phyloP scores from a whole-genome alignment of 2,888 invertebrate genomes.

The Orchestes rusci region DNA sequence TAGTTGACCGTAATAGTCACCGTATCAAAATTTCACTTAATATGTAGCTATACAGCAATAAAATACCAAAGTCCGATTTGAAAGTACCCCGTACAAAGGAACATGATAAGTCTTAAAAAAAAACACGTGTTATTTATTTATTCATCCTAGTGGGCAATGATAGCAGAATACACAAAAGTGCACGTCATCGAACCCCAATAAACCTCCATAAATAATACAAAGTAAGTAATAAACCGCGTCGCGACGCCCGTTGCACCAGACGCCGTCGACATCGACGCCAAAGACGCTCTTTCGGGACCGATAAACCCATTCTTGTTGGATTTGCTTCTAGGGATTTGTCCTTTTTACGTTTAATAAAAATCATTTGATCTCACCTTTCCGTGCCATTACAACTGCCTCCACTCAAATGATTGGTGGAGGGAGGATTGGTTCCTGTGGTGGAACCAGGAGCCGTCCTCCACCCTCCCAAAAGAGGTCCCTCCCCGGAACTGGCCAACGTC shows the following conservation, averaged over 20 bases:
- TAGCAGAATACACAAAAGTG: too few relatives aligned
- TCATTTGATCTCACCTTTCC: conserved; percentile 49
- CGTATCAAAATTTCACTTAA: too few relatives aligned
- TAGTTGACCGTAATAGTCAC: too few relatives aligned
- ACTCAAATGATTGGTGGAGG: conserved; percentile 55
- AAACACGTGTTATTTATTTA: too few relatives aligned
- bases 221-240: conserved; percentile 20
- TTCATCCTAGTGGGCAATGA: too few relatives aligned
- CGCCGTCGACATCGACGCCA: conserved; percentile 11
- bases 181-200: too few relatives aligned
- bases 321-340: conserved; percentile 5
- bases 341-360: neutral
- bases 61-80: too few relatives aligned
- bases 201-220: too few relatives aligned
- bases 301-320: conserved; percentile 21
- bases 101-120: too few relatives aligned
- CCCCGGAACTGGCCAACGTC: conserved; percentile 62
- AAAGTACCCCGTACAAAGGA: too few relatives aligned
- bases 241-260: conserved; percentile 16
- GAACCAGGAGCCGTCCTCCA: conserved; percentile 53
- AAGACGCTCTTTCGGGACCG: conserved; percentile 18
- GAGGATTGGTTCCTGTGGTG: conserved; percentile 49
- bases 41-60: too few relatives aligned
- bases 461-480: conserved; percentile 65
- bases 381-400: conserved; percentile 60